phyloP scores from a whole-genome alignment of 2,888 invertebrate species.

The Homarus gammarus region DNA sequence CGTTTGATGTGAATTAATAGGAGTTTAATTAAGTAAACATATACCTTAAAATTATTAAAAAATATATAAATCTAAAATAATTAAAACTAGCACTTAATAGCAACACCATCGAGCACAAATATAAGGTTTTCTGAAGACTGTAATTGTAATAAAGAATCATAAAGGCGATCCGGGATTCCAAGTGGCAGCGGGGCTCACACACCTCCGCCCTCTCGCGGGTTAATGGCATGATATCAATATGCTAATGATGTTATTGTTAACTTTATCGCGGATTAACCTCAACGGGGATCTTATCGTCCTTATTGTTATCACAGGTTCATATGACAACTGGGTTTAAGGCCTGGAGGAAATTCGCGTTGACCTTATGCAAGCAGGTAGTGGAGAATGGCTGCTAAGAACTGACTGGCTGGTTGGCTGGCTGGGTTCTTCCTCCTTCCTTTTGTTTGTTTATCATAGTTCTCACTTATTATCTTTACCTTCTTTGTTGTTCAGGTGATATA shows the following conservation, averaged over 20 bases:
- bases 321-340: constrained; percentile 8
- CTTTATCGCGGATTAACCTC: constrained; percentile 51
- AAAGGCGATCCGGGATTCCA: not conserved
- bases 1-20: too few relatives aligned
- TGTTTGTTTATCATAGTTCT: too few relatives aligned
- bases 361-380: not conserved
- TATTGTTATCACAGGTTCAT: constrained; percentile 21
- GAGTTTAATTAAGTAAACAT: too few relatives aligned
- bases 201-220: not conserved
- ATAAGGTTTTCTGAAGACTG: not conserved
- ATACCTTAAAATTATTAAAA: too few relatives aligned
- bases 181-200: not conserved
- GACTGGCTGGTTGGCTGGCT: too few relatives aligned
- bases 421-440: too few relatives aligned
- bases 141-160: not conserved
- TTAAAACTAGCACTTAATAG: too few relatives aligned
- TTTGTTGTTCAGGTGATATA: too few relatives aligned
- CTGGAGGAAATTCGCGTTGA: not conserved
- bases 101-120: not conserved
- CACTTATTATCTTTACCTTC: too few relatives aligned
- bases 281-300: not conserved
- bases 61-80: too few relatives aligned
- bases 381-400: too few relatives aligned
- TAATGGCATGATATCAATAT: constrained; percentile 49
- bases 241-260: constrained; percentile 53